Evolutionary conservation across 2,113 vertebrate genomes (phyloP), one percentile per base, ranked within the genome.

Genomic region (Elephas maximus): DNA sequence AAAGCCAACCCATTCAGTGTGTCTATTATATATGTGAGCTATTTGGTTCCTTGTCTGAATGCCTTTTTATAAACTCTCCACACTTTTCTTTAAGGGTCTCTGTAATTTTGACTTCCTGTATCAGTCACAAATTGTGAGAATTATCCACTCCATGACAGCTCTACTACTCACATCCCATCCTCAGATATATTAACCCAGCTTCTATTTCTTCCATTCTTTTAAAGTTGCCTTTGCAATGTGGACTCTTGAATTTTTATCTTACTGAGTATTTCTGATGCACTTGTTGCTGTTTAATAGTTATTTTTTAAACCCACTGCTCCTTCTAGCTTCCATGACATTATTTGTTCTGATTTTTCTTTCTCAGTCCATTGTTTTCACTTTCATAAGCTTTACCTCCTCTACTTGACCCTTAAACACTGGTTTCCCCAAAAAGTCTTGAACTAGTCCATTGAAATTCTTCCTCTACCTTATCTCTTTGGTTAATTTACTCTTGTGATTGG

Each of bases 171-270:
- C 73, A 78, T 77, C 2, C 15, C 51, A 60, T 48, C 1, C 0
- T 88, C 62, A 94, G 67, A 51, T 82, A 78, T 83, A 87, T 79
- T 86, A 62, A 93, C 17, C 20, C 26, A 90, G 26, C 2, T 92
- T 73, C 48, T 62, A n/a, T 92, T 76, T 81, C 80, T 95, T 60
- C 6, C 4, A 60, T 83, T 77, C 1, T 26, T 73, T 83, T 60
- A 85, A 65, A 92, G 4, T 12, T 37, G 1, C 84, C 80, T 65
- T 91, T 79, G 44, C 65, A 57, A 86, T 67, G 84, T 33, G 6
- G 6, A 69, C 63, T 76, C 8, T 83, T 67, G 8, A 82, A 45
- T 53, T 28, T n/a, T 78, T 33, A 37, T 21, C 5, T 87, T 73
- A 77, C 9, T 90, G 77, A 91, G 73, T 71, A 4, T 88, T 6